These are phyloP conservation scores for Oriolus oriolus DNA, from an alignment of 2,113 vertebrate species.

Conservation along the genomic window DNA sequence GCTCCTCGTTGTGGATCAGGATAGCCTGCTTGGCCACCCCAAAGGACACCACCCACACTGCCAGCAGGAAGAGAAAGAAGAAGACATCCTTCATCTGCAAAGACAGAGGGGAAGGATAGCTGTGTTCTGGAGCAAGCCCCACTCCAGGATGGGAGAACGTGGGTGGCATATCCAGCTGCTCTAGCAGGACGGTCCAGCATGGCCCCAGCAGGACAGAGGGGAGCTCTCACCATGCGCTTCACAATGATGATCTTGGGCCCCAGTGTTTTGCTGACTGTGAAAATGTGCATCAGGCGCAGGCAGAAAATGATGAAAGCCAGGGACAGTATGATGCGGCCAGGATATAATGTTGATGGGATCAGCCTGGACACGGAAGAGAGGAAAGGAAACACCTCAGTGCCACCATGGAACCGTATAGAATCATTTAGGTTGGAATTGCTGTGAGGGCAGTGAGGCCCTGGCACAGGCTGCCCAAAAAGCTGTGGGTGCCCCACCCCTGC, in stretches of 20 bases:
- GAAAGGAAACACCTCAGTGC: background rate
- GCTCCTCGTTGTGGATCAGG: conserved; percentile 89
- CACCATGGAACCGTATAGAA: fast-evolving
- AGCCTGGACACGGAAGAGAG: conserved; percentile 66
- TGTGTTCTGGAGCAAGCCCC: background rate
- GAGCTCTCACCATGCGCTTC: conserved; percentile 86
- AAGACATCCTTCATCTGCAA: conserved; percentile 94
- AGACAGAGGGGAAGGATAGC: background rate
- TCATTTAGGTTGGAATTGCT: background rate
- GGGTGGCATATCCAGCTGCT: background rate
- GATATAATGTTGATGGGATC: conserved; percentile 75
- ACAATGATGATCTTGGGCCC: conserved; percentile 98
- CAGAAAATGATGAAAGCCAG: conserved; percentile 94
- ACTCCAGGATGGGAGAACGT: fast-evolving
- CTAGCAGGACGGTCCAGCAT: background rate
- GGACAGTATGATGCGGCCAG: conserved; percentile 87
- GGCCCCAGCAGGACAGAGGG: background rate
- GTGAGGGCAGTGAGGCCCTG: background rate
- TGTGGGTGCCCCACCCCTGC: background rate
- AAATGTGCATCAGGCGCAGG: conserved; percentile 95
- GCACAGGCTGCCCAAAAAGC: fast-evolving
- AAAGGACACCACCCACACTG: conserved; percentile 94
- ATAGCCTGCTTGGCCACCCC: conserved; percentile 96
- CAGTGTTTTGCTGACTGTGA: conserved; percentile 88
- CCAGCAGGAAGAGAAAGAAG: conserved; percentile 96